phyloP scores from a whole-genome alignment of 92 coral and sea anemone species.

The Bergia sp. region DNA sequence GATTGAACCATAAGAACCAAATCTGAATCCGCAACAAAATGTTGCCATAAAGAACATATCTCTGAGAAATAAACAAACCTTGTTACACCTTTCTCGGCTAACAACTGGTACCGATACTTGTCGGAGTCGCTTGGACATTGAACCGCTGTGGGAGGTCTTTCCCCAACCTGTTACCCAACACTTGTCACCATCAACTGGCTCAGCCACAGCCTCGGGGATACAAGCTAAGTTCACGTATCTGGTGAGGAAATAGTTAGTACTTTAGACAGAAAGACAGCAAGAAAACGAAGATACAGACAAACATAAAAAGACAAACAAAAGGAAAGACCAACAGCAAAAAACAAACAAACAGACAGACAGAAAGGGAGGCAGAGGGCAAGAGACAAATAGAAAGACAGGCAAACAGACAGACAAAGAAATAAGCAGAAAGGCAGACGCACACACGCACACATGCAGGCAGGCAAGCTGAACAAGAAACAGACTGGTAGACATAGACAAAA shows the following conservation, averaged over 20 bases:
- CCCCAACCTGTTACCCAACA: slow-evolving; percentile 41
- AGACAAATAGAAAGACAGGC: not conserved
- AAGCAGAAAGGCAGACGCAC: not conserved
- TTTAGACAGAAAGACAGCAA: not conserved
- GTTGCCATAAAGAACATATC: not conserved
- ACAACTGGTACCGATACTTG: slow-evolving; percentile 25
- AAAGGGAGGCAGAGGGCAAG: not conserved
- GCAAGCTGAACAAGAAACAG: too few relatives aligned
- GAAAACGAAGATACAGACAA: not conserved
- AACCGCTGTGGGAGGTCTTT: not conserved
- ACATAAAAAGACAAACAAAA: not conserved
- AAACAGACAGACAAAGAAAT: not conserved
- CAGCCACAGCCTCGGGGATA: slow-evolving; percentile 21
- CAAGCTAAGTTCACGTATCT: slow-evolving; percentile 41
- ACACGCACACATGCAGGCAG: too few relatives aligned
- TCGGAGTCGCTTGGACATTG: slow-evolving; percentile 16
- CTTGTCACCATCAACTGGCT: slow-evolving; percentile 28
- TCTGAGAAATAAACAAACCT: not conserved
- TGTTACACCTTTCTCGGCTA: slow-evolving; percentile 20
- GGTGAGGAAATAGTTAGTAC: too few relatives aligned
- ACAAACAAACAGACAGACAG: not conserved
- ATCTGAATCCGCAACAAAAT: too few relatives aligned
- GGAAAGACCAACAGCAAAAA: too few relatives aligned
- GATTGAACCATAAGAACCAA: too few relatives aligned
- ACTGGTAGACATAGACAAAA: too few relatives aligned